These are phyloP conservation scores for Eulemur rufifrons DNA, from an alignment of 2,113 vertebrate genomes.

Conservation along the genomic window DNA sequence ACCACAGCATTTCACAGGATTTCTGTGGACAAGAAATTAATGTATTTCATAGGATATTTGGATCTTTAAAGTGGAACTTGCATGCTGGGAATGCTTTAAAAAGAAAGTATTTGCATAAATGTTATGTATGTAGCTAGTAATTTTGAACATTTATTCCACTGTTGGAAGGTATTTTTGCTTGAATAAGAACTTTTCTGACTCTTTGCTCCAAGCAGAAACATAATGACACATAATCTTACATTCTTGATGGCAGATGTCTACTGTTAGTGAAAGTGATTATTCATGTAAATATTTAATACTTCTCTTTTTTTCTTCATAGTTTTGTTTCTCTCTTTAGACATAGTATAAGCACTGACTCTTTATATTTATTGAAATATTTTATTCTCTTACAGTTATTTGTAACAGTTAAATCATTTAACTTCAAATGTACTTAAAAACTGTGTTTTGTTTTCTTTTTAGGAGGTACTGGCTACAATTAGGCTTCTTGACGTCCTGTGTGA, in stretches of 20 bases:
- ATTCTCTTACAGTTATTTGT: fast-evolving
- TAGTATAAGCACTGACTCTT: neutral
- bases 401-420: neutral
- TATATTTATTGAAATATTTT: neutral
- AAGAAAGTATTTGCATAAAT: constrained; percentile 80
- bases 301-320: neutral
- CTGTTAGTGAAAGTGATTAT: neutral
- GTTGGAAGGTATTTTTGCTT: constrained; percentile 80
- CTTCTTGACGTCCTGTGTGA: constrained; percentile 95
- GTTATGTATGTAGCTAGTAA: constrained; percentile 79
- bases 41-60: constrained; percentile 75
- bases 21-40: constrained; percentile 77
- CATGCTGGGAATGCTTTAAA: constrained; percentile 70
- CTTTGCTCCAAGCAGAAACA: neutral
- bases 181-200: constrained; percentile 75
- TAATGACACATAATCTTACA: neutral
- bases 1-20: constrained; percentile 75
- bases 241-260: neutral
- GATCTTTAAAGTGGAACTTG: constrained; percentile 76
- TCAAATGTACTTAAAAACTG: neutral
- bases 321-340: neutral
- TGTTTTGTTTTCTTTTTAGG: constrained; percentile 79
- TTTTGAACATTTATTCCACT: constrained; percentile 77
- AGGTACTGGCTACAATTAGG: constrained; percentile 88
- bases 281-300: neutral